Conservation (phyloP, 2,888 invertebrate species). For the Macrophya alboannulata region DNA sequence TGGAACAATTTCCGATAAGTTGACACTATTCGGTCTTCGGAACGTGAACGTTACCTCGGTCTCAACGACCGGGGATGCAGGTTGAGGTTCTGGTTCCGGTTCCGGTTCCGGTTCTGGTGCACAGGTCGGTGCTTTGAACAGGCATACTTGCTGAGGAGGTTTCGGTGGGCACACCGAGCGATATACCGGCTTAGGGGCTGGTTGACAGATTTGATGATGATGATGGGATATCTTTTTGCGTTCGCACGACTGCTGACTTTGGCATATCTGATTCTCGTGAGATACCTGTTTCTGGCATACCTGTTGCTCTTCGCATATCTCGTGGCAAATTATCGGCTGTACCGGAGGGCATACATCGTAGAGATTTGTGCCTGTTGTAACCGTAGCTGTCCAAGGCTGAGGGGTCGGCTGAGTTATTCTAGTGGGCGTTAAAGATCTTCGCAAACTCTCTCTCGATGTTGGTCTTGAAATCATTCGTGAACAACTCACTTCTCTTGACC, state of each 20-base stretch:
- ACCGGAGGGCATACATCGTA: slow-evolving; percentile 69
- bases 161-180: slow-evolving; percentile 39
- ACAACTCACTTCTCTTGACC: slow-evolving; percentile 56
- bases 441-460: slow-evolving; percentile 73
- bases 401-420: slow-evolving; percentile 77
- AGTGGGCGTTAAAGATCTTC: slow-evolving; percentile 77
- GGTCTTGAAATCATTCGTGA: slow-evolving; percentile 68
- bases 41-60: slow-evolving; percentile 57
- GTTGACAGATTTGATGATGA: slow-evolving; percentile 38
- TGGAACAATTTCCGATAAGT: slow-evolving; percentile 71
- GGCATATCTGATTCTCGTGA: slow-evolving; percentile 19
- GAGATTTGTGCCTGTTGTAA: slow-evolving; percentile 71
- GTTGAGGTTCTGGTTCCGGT: slow-evolving; percentile 59
- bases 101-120: slow-evolving; percentile 61
- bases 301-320: slow-evolving; percentile 35
- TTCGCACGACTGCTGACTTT: slow-evolving; percentile 43
- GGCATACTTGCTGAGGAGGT: slow-evolving; percentile 23
- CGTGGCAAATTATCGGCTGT: slow-evolving; percentile 46
- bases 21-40: slow-evolving; percentile 44
- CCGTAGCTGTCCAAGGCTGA: slow-evolving; percentile 77
- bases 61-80: slow-evolving; percentile 61
- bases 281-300: slow-evolving; percentile 22
- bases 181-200: slow-evolving; percentile 37
- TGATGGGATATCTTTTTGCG: slow-evolving; percentile 37
- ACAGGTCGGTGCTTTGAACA: slow-evolving; percentile 27